Percentiles rank a stretch among this genome's conserved stretches.
phyloP scores from a whole-genome alignment of 2,888 invertebrate genomes.

The Gymnosoma rotundatum region DNA sequence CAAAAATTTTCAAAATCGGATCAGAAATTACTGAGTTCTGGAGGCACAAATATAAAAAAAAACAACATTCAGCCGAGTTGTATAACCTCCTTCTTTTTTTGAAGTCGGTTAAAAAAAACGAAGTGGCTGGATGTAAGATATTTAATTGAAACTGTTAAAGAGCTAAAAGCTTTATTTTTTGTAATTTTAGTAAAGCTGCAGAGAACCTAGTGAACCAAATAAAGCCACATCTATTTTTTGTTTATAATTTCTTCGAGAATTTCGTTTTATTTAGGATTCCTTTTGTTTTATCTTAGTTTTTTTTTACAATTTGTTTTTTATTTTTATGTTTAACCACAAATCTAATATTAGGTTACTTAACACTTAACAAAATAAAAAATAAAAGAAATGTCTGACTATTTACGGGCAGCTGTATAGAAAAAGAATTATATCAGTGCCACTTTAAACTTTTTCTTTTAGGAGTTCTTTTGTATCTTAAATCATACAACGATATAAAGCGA shows the following conservation, averaged over 20 bases:
- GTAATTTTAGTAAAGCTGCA: too few relatives aligned
- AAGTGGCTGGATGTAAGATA: too few relatives aligned
- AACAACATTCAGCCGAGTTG: too few relatives aligned
- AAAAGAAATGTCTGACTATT: conserved; percentile 53
- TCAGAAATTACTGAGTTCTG: too few relatives aligned
- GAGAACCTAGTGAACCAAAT: neutral
- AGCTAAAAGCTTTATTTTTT: too few relatives aligned
- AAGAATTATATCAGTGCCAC: neutral
- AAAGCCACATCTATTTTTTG: neutral
- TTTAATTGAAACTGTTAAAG: too few relatives aligned
- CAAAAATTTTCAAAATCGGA: too few relatives aligned
- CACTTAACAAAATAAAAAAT: conserved; percentile 47
- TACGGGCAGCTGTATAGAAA: conserved; percentile 6
- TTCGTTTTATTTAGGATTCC: conserved; percentile 64
- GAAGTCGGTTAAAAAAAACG: too few relatives aligned
- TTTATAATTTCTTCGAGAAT: conserved; percentile 49
- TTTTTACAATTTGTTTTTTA: conserved; percentile 28
- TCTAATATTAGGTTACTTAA: conserved; percentile 63
- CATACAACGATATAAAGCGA: neutral
- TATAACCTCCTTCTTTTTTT: too few relatives aligned
- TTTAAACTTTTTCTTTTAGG: conserved; percentile 8
- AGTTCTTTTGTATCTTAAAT: neutral
- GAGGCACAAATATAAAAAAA: too few relatives aligned
- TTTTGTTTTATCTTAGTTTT: conserved; percentile 35
- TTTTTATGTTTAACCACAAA: conserved; percentile 46